phyloP scores from a whole-genome alignment of 1,140 invertebrate genomes.

The Lasioglossum baleicum region DNA sequence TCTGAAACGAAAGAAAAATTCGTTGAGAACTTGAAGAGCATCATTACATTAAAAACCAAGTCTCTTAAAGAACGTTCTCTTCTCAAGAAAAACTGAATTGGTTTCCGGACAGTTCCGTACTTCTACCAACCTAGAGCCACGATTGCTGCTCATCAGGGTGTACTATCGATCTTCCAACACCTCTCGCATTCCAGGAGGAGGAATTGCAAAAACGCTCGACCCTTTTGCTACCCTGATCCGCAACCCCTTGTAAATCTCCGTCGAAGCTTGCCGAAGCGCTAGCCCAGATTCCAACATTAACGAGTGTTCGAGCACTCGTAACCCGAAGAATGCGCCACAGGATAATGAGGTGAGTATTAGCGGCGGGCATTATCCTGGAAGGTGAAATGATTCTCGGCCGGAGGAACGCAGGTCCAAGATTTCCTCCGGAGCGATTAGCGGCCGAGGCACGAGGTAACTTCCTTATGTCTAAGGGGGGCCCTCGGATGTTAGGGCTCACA shows the following conservation, averaged over 20 bases:
- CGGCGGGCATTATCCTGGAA: slow-evolving; percentile 22
- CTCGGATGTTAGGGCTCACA: slow-evolving; percentile 19
- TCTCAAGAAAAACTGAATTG: no score
- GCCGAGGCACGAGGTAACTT: slow-evolving; percentile 16
- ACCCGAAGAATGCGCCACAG: not conserved
- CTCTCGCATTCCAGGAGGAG: not conserved
- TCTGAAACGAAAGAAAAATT: no score
- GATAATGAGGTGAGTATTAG: slow-evolving; percentile 53
- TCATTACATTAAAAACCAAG: no score
- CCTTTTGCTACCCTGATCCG: not conserved
- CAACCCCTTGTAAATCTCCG: not conserved
- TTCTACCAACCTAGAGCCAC: no score
- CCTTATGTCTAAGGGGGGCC: not conserved
- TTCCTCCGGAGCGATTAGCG: slow-evolving; percentile 68
- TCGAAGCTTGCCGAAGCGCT: not conserved
- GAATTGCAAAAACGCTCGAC: not conserved
- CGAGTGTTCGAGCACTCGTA: not conserved
- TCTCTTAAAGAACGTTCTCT: no score
- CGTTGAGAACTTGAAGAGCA: no score
- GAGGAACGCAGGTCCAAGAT: slow-evolving; percentile 45
- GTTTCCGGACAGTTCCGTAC: no score
- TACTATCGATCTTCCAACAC: not conserved
- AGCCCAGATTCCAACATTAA: slow-evolving; percentile 1
- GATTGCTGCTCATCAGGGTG: no score
- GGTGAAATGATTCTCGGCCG: not conserved